phyloP scores from a whole-genome alignment of 2,888 invertebrate species.

The Lissocephala sabroskyi region DNA sequence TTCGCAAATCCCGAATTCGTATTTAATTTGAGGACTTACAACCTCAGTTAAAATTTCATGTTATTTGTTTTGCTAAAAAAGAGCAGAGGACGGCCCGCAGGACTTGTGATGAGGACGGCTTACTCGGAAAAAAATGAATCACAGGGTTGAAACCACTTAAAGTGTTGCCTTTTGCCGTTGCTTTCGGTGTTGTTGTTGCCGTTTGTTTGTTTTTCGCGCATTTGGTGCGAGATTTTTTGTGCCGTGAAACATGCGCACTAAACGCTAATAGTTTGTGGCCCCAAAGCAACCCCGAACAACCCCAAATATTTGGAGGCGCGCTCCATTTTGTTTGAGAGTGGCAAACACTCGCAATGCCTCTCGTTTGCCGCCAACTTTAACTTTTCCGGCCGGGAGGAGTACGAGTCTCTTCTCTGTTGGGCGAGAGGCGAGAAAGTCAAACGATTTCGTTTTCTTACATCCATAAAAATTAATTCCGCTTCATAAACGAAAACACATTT shows the following conservation, averaged over 20 bases:
- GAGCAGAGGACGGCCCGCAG: no score
- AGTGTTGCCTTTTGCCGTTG: constrained; percentile 43
- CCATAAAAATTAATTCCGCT: constrained; percentile 56
- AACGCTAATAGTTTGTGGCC: constrained; percentile 58
- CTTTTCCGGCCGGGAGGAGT: neutral
- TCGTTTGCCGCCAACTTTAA: constrained; percentile 1
- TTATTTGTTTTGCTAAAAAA: no score
- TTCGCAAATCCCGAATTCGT: no score
- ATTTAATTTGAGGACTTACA: no score
- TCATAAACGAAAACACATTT: constrained; percentile 36
- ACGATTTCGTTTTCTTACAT: constrained; percentile 16
- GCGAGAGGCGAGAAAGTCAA: no score
- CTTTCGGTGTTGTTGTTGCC: constrained; percentile 18
- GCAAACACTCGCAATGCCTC: neutral
- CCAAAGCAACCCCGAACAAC: constrained; percentile 28
- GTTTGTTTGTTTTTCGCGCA: constrained; percentile 30
- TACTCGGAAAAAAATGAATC: no score
- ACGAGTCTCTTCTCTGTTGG: constrained; percentile 15
- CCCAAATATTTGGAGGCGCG: constrained; percentile 27
- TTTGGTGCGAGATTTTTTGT: constrained; percentile 14
- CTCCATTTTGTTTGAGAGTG: constrained; percentile 51
- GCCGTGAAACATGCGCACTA: constrained; percentile 58
- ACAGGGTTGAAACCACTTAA: constrained; percentile 64
- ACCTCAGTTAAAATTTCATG: no score
- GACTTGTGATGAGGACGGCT: no score